A percentile compares a stretch with the other conserved stretches of the same genome.
These are phyloP conservation scores for Sphaerophoria rueppellii DNA, from an alignment of 2,888 invertebrate genomes.

Conservation along the genomic window DNA sequence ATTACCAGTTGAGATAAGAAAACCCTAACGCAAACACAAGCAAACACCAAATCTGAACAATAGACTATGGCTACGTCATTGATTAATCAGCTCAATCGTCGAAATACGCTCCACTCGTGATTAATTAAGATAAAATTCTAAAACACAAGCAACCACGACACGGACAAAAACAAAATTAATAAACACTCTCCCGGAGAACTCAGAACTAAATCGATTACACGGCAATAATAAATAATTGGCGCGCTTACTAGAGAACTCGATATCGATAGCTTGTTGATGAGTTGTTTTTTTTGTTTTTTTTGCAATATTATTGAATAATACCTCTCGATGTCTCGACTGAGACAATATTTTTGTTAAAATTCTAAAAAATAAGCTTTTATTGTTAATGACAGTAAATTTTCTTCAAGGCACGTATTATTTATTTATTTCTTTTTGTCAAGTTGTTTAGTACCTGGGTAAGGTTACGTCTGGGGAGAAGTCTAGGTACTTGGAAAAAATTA, in stretches of 20 bases:
- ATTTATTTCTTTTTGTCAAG: neutral
- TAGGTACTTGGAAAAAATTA: neutral
- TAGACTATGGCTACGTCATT: conserved; percentile 5
- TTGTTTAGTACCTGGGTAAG: too few relatives aligned
- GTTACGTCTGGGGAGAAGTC: conserved; percentile 10
- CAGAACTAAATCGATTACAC: conserved; percentile 8
- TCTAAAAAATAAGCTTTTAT: conserved; percentile 20
- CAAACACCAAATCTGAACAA: neutral
- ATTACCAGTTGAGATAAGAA: conserved; percentile 22
- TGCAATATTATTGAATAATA: neutral
- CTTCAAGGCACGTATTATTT: conserved; percentile 10
- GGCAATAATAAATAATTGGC: conserved; percentile 9
- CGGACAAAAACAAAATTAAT: neutral
- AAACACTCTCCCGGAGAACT: neutral
- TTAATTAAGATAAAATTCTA: conserved; percentile 33
- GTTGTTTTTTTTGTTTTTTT: conserved; percentile 1
- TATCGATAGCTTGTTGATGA: neutral
- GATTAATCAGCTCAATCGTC: conserved; percentile 17
- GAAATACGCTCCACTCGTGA: conserved; percentile 2
- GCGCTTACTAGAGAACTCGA: neutral
- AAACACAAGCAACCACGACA: too few relatives aligned
- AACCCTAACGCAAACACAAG: neutral
- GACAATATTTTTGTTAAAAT: conserved; percentile 6
- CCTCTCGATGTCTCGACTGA: neutral
- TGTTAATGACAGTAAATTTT: neutral